Evolutionary conservation across 1,140 invertebrate species (phyloP).

Genomic region (Drosophila repleta): DNA sequence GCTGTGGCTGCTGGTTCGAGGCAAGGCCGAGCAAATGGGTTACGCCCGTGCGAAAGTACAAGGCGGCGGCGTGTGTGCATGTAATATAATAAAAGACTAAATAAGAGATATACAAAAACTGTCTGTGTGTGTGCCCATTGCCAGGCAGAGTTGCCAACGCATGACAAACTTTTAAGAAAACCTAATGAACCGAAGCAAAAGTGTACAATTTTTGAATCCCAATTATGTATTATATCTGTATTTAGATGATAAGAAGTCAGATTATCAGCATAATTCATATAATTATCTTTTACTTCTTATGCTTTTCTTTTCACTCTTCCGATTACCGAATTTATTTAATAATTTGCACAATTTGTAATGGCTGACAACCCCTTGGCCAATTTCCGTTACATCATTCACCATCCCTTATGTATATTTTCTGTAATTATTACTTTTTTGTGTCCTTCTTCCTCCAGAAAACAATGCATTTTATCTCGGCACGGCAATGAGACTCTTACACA

Average conservation of each 20-base stretch:
- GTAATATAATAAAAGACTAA: constrained; percentile 29
- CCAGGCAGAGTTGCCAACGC: constrained; percentile 32
- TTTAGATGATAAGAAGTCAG: too few relatives aligned
- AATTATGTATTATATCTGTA: too few relatives aligned
- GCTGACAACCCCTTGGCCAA: constrained; percentile 53
- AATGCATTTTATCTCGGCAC: constrained; percentile 75
- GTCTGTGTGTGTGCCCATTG: constrained; percentile 17
- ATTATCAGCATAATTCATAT: neutral
- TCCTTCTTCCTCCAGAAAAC: constrained; percentile 42
- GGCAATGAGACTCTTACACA: constrained; percentile 64
- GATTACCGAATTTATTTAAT: neutral
- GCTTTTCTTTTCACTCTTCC: neutral
- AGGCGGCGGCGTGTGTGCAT: constrained; percentile 9
- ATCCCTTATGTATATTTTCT: constrained; percentile 41
- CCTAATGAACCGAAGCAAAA: too few relatives aligned
- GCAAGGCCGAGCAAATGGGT: constrained; percentile 24
- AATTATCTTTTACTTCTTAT: neutral
- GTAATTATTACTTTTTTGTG: constrained; percentile 32
- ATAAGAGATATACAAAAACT: constrained; percentile 19
- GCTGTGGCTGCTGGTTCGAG: neutral
- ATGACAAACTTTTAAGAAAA: neutral
- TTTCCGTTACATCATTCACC: constrained; percentile 58
- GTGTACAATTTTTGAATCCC: too few relatives aligned
- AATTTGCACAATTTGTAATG: neutral
- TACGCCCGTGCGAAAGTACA: constrained; percentile 28